These are phyloP conservation scores for Gari tellinella DNA, from an alignment of 2,888 invertebrate species.

Conservation along the genomic window DNA sequence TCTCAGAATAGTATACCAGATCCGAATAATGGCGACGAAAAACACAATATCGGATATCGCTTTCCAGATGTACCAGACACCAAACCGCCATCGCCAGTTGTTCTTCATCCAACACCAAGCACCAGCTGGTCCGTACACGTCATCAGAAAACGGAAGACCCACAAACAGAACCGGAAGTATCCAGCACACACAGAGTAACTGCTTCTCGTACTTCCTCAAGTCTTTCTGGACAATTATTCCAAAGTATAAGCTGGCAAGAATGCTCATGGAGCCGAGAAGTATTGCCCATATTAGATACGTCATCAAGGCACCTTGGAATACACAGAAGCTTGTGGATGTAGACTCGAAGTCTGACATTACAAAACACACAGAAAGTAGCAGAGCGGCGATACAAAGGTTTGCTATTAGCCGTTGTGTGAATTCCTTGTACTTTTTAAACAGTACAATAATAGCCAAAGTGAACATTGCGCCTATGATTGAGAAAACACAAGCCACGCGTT, in stretches of 20 bases:
- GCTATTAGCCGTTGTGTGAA: constrained; percentile 35
- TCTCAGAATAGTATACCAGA: not conserved
- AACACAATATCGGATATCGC: constrained; percentile 21
- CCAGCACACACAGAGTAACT: constrained; percentile 9
- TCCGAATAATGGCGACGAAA: constrained; percentile 17
- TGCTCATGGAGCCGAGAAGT: constrained; percentile 24
- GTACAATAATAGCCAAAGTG: constrained; percentile 8
- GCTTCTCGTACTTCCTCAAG: constrained; percentile 10
- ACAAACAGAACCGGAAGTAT: constrained; percentile 8
- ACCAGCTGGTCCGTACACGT: constrained; percentile 38
- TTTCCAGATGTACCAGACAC: constrained; percentile 45
- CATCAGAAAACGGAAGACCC: constrained; percentile 24
- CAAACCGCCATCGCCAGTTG: constrained; percentile 33
- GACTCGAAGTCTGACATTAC: constrained; percentile 12
- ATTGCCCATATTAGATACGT: constrained; percentile 18
- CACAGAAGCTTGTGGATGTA: constrained; percentile 13
- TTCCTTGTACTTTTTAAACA: constrained; percentile 31
- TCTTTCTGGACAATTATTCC: constrained; percentile 9
- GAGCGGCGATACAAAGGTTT: constrained; percentile 24
- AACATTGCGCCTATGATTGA: constrained; percentile 9
- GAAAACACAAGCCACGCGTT: constrained; percentile 6
- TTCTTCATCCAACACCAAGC: constrained; percentile 46
- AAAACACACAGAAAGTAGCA: constrained; percentile 15
- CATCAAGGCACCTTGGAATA: constrained; percentile 24
- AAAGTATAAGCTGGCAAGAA: constrained; percentile 25